These are phyloP conservation scores for Pogonocherus hispidulus DNA, from an alignment of 2,888 invertebrate genomes.

Conservation along the genomic window DNA sequence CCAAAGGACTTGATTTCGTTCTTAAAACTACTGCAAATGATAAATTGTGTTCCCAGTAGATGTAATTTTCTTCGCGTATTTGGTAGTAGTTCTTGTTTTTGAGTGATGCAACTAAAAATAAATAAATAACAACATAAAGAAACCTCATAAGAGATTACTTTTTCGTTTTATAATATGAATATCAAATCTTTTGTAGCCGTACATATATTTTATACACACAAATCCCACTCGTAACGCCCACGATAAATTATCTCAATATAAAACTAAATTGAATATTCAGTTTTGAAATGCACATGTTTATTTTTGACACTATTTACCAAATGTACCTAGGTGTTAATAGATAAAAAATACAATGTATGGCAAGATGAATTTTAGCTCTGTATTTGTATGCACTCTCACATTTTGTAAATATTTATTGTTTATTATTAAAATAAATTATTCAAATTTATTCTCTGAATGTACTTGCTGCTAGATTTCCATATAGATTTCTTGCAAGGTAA, in stretches of 20 bases:
- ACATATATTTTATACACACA: too few relatives aligned
- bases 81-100: too few relatives aligned
- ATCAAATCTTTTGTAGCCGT: too few relatives aligned
- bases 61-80: too few relatives aligned
- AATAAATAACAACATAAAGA: too few relatives aligned
- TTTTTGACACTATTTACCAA: not conserved
- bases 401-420: slow-evolving; percentile 6
- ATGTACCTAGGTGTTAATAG: slow-evolving; percentile 2
- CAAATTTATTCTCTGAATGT: not conserved
- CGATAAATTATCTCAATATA: not conserved
- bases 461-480: not conserved
- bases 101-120: too few relatives aligned
- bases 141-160: too few relatives aligned
- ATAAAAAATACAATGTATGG: not conserved
- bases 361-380: not conserved
- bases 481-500: not conserved
- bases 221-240: too few relatives aligned
- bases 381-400: slow-evolving; percentile 1
- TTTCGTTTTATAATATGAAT: too few relatives aligned
- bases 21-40: too few relatives aligned
- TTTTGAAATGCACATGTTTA: not conserved
- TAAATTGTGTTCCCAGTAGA: too few relatives aligned
- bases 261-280: not conserved
- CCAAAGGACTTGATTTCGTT: too few relatives aligned
- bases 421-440: slow-evolving; percentile 2